A percentile compares a stretch with the other conserved stretches of the same genome.
Evolutionary conservation across 2,888 invertebrate species (phyloP).

Genomic region (Pristionchus japonicus): DNA sequence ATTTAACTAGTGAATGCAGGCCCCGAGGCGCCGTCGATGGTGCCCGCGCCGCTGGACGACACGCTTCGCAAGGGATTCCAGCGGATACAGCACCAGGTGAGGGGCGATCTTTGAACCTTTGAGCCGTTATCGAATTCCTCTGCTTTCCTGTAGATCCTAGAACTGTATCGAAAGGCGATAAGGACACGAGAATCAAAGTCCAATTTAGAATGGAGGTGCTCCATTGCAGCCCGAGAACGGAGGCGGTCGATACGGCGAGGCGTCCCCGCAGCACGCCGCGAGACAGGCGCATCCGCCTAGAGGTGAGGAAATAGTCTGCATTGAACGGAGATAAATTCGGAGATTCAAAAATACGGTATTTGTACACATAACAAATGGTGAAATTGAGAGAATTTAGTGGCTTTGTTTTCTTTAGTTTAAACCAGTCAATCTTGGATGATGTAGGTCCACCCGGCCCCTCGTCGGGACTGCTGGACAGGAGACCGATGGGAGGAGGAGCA

Average conservation of each 20-base stretch:
- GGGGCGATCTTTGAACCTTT: not conserved
- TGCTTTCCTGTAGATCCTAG: too few relatives aligned
- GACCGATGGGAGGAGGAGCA: constrained; percentile 37
- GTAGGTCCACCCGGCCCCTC: constrained; percentile 39
- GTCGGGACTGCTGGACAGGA: not conserved
- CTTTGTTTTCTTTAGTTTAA: too few relatives aligned
- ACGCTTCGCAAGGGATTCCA: constrained; percentile 97
- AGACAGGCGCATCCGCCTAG: constrained; percentile 21
- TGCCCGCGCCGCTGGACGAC: constrained; percentile 91
- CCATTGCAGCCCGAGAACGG: constrained; percentile 7
- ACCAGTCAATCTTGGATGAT: not conserved
- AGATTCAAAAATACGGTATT: too few relatives aligned
- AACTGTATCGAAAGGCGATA: too few relatives aligned
- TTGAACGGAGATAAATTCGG: too few relatives aligned
- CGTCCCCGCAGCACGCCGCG: constrained; percentile 29
- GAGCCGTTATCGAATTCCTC: not conserved
- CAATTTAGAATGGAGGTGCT: not conserved
- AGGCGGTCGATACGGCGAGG: not conserved
- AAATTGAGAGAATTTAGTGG: too few relatives aligned
- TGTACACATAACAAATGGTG: too few relatives aligned
- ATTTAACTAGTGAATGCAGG: not conserved
- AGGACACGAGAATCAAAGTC: too few relatives aligned
- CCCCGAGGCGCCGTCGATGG: constrained; percentile 82
- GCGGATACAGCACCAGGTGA: constrained; percentile 85
- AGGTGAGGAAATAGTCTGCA: too few relatives aligned